Base-by-base conservation (phyloP, 2,888 invertebrate genomes). In the Drosophila parthenogenetica region DNA sequence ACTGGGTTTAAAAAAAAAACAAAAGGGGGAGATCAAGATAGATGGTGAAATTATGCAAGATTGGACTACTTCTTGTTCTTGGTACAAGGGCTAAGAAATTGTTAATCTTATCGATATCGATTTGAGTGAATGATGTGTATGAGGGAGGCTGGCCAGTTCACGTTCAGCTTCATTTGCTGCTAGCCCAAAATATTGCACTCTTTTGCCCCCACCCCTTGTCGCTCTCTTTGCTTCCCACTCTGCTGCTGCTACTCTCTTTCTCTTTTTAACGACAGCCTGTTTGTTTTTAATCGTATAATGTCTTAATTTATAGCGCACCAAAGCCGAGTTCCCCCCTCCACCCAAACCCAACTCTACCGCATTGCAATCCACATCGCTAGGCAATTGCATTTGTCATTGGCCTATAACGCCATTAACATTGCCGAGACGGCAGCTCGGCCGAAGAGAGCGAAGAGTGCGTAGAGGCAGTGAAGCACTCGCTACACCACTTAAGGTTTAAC, bases 201-300 rank as follows among this genome's bases (percentile, higher is more conserved):
- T 45, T 55, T 29, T 55, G 35, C 60, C 45, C 35, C 46, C 46
- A 51, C 32, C 46, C 45, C 51, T 3, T 32, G 32, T 32, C 32
- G 39, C 43, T 29, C 54, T 40, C 43, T 54, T 40, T 42, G 35
- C 22, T 13, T 16, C 48, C 49, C 25, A 29, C 51, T 65, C 55
- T 14, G 49, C 17, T 5, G 7, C 19, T 17, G 17, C 17, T 25
- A 29, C 49, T 49, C 49, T 55, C 39, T 48, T 43, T 19, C 45
- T 61, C 54, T 57, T 51, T 37, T 84, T 84, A 82, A 82, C 87
- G 87, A 86, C 81, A 77, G 78, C 77, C 85, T 82, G 89, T 90
- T 89, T 89, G 90, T 82, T 89, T 89, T 90, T 90, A 89, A 89
- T 90, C 90, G 89, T 87, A 90, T 90, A 90, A 90, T 90, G 90